Conservation (phyloP, 2,888 invertebrate species). For the Eulithis testata region DNA sequence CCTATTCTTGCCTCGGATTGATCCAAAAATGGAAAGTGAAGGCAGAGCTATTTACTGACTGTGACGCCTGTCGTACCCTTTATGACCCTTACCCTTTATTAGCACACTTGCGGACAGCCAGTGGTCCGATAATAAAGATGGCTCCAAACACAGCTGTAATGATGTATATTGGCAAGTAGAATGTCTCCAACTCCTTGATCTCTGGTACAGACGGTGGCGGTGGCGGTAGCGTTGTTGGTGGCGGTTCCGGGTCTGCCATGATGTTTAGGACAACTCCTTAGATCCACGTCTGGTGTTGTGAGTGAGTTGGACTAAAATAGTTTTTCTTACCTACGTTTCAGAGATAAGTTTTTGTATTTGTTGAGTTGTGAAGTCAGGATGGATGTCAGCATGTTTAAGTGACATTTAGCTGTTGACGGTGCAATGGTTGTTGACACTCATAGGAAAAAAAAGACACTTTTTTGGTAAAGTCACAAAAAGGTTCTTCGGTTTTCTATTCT, state of each 20-base stretch:
- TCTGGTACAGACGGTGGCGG: neutral
- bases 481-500: too few relatives aligned
- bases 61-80: too few relatives aligned
- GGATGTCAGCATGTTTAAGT: conserved; percentile 7
- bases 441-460: too few relatives aligned
- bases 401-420: neutral
- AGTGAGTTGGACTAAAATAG: neutral
- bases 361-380: conserved; percentile 6
- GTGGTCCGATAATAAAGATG: conserved; percentile 23
- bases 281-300: too few relatives aligned
- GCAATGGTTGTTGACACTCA: neutral
- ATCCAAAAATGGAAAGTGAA: too few relatives aligned
- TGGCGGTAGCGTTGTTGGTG: too few relatives aligned
- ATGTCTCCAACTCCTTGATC: conserved; percentile 2
- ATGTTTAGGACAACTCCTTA: too few relatives aligned
- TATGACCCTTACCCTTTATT: conserved; percentile 22
- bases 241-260: neutral
- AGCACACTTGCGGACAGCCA: neutral
- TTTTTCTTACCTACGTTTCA: conserved; percentile 20
- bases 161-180: conserved; percentile 18
- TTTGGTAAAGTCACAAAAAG: too few relatives aligned
- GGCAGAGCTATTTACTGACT: too few relatives aligned
- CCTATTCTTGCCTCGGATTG: too few relatives aligned
- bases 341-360: conserved; percentile 19
- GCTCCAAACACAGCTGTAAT: conserved; percentile 22